phyloP scores from a whole-genome alignment of 2,888 invertebrate species.

The Drosophila helvetica region DNA sequence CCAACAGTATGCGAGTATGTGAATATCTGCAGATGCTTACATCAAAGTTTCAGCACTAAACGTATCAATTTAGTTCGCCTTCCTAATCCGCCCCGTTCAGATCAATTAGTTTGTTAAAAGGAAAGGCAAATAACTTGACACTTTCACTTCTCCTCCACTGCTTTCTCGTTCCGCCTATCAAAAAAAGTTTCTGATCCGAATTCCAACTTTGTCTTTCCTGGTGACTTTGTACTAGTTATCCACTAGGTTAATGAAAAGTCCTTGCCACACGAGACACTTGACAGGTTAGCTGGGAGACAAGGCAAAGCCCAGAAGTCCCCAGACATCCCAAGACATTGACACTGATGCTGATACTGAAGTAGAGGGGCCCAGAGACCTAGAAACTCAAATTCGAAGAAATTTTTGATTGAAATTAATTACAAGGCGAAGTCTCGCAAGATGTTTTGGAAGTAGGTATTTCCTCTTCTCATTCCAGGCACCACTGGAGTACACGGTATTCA shows the following conservation, averaged over 20 bases:
- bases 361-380: not conserved
- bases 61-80: slow-evolving; percentile 66
- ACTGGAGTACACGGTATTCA: too few relatives aligned
- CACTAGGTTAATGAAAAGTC: not conserved
- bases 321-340: not conserved
- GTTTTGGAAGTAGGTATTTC: too few relatives aligned
- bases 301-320: not conserved
- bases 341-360: not conserved
- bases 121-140: slow-evolving; percentile 35
- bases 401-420: not conserved
- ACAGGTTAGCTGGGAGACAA: not conserved
- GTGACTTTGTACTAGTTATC: not conserved
- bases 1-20: too few relatives aligned
- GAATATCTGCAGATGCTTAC: too few relatives aligned
- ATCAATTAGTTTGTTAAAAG: slow-evolving; percentile 67
- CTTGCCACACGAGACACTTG: slow-evolving; percentile 1
- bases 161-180: not conserved
- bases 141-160: slow-evolving; percentile 13
- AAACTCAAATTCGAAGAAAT: not conserved
- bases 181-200: not conserved
- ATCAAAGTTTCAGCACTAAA: slow-evolving; percentile 35
- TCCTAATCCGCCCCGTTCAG: slow-evolving; percentile 73
- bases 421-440: not conserved
- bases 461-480: too few relatives aligned
- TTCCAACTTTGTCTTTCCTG: not conserved